Evolutionary conservation across 2,113 vertebrate species (phyloP).

Genomic region (Leucopsar rothschildi): DNA sequence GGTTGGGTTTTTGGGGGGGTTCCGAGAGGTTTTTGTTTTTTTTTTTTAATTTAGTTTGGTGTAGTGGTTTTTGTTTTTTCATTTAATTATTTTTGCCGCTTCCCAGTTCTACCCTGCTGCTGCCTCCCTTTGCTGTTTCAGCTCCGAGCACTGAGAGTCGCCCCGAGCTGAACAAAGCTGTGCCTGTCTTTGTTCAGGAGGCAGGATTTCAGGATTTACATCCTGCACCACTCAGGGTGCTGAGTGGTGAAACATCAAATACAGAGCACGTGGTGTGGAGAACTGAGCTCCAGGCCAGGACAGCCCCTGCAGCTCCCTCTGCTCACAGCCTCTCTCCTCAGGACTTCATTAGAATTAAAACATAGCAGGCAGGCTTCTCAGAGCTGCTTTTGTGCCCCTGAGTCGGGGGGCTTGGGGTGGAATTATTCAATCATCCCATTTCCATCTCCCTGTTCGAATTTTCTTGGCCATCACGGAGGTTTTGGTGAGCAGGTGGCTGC

Average conservation of each 20-base stretch:
- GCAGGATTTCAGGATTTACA: not conserved
- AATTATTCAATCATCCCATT: not conserved
- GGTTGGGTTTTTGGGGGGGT: not conserved
- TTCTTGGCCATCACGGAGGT: not conserved
- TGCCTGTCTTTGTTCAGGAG: not conserved
- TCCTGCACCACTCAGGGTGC: not conserved
- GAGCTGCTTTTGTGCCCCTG: not conserved
- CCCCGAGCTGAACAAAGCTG: not conserved
- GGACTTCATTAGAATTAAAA: not conserved
- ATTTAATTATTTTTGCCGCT: not conserved
- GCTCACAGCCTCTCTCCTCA: not conserved
- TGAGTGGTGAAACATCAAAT: not conserved
- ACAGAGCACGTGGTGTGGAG: not conserved
- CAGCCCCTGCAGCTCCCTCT: not conserved
- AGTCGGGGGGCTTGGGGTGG: not conserved
- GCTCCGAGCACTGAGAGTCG: not conserved
- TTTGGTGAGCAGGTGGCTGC: not conserved
- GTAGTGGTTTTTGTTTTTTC: not conserved
- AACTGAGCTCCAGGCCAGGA: not conserved
- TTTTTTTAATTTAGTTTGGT: not conserved
- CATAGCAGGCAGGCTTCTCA: not conserved
- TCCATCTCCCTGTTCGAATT: not conserved
- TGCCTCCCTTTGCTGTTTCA: not conserved
- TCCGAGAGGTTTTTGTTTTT: not conserved
- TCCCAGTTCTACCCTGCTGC: not conserved